A percentile compares a stretch with the other conserved stretches of the same genome.
These are phyloP conservation scores for Pampus argenteus DNA, from an alignment of 2,797 vertebrate genomes.

Conservation along the genomic window DNA sequence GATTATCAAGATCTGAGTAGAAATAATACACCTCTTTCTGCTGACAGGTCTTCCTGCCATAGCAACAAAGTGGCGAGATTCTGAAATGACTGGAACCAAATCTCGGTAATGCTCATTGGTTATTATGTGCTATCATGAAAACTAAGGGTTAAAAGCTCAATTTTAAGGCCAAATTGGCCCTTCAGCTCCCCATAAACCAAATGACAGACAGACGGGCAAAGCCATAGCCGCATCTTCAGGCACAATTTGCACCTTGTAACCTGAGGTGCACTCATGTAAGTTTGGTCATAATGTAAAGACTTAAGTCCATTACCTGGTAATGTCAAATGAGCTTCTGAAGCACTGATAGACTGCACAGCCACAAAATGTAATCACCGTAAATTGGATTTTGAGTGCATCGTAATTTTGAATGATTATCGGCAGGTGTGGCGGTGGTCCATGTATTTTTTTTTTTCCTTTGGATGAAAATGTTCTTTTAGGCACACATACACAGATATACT, in stretches of 20 bases:
- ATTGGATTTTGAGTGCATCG: slow-evolving; percentile 71
- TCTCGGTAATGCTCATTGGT: slow-evolving; percentile 46
- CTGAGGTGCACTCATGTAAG: slow-evolving; percentile 40
- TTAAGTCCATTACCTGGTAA: slow-evolving; percentile 70
- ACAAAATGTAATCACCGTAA: slow-evolving; percentile 71
- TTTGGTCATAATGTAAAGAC: slow-evolving; percentile 61
- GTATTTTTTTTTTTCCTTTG: slow-evolving; percentile 12
- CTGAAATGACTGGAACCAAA: slow-evolving; percentile 22
- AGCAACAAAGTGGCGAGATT: slow-evolving; percentile 27
- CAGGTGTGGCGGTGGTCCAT: slow-evolving; percentile 55
- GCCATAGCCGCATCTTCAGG: slow-evolving; percentile 40
- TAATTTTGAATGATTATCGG: slow-evolving; percentile 77
- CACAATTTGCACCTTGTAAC: slow-evolving; percentile 63
- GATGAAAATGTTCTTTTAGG: slow-evolving; percentile 49
- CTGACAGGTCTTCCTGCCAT: slow-evolving; percentile 12
- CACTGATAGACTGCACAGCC: slow-evolving; percentile 39
- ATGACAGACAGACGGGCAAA: slow-evolving; percentile 34
- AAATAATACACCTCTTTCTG: slow-evolving; percentile 25
- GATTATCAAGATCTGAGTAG: background rate
- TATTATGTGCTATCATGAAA: slow-evolving; percentile 50
- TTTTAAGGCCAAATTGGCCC: slow-evolving; percentile 65
- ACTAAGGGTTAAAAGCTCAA: slow-evolving; percentile 70
- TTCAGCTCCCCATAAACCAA: slow-evolving; percentile 46
- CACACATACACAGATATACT: slow-evolving; percentile 21
- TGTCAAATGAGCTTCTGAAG: slow-evolving; percentile 64